These are phyloP conservation scores for Oceanodroma leucorhoa DNA, from an alignment of 2,797 vertebrate genomes.

Conservation along the genomic window DNA sequence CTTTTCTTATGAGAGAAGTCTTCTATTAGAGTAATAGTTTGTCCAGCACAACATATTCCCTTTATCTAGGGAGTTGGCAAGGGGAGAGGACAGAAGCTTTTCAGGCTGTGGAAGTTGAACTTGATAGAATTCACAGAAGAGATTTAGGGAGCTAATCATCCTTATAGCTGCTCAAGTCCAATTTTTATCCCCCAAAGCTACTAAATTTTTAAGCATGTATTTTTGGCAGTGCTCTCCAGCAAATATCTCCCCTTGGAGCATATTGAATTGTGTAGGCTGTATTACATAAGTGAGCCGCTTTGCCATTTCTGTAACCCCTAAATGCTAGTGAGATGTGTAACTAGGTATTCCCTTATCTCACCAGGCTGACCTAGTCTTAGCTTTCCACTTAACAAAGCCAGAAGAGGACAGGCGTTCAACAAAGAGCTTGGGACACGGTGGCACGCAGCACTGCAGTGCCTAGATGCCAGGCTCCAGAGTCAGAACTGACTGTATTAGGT, in stretches of 20 bases:
- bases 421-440: background rate
- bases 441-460: background rate
- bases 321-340: background rate
- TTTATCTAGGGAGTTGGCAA: background rate
- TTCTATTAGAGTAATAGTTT: background rate
- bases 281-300: background rate
- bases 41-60: background rate
- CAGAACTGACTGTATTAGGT: background rate
- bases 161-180: conserved; percentile 34
- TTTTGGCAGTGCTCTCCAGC: conserved; percentile 28
- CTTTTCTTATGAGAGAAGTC: background rate
- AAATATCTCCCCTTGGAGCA: background rate
- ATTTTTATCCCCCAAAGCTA: conserved; percentile 49
- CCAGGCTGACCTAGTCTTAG: background rate
- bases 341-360: background rate
- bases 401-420: background rate
- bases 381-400: background rate
- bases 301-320: background rate
- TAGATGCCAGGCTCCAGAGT: background rate
- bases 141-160: conserved; percentile 52
- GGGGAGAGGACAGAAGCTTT: background rate
- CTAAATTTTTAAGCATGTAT: conserved; percentile 37
- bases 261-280: background rate
- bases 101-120: conserved; percentile 7
- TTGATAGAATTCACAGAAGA: conserved; percentile 39